These are phyloP conservation scores for Chaetorhynchus papuensis DNA, from an alignment of 2,113 vertebrate species.

Conservation along the genomic window DNA sequence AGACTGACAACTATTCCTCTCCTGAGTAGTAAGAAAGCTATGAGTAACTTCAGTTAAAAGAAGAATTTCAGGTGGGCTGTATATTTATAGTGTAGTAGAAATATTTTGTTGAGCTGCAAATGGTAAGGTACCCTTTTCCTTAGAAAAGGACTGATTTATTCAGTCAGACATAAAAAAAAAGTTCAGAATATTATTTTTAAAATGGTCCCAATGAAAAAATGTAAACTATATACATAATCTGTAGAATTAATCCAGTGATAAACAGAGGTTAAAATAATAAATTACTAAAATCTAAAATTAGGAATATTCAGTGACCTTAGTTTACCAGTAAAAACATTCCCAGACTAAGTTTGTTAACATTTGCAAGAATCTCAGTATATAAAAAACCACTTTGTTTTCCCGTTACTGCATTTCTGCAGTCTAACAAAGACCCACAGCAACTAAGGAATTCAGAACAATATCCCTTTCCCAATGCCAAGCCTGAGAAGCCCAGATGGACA, in stretches of 20 bases:
- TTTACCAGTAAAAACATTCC: not conserved
- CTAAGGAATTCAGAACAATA: not conserved
- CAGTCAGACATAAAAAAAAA: not conserved
- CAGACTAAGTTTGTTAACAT: not conserved
- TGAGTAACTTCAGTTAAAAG: not conserved
- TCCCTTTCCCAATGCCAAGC: not conserved
- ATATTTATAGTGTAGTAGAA: not conserved
- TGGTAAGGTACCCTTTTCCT: not conserved
- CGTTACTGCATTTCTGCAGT: not conserved
- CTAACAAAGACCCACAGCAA: not conserved
- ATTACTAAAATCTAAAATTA: not conserved
- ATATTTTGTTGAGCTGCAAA: not conserved
- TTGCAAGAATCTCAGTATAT: not conserved
- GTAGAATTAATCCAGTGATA: not conserved
- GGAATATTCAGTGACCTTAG: not conserved
- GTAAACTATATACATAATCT: not conserved
- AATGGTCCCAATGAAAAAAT: not conserved
- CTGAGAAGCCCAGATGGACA: not conserved
- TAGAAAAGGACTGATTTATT: not conserved
- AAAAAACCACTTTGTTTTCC: not conserved
- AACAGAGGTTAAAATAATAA: not conserved
- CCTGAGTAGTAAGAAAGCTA: not conserved
- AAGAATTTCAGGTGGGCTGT: not conserved
- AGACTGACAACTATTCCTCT: not conserved
- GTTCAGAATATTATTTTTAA: not conserved